These are phyloP conservation scores for Furcula furcula DNA, from an alignment of 2,888 invertebrate species.

Conservation along the genomic window DNA sequence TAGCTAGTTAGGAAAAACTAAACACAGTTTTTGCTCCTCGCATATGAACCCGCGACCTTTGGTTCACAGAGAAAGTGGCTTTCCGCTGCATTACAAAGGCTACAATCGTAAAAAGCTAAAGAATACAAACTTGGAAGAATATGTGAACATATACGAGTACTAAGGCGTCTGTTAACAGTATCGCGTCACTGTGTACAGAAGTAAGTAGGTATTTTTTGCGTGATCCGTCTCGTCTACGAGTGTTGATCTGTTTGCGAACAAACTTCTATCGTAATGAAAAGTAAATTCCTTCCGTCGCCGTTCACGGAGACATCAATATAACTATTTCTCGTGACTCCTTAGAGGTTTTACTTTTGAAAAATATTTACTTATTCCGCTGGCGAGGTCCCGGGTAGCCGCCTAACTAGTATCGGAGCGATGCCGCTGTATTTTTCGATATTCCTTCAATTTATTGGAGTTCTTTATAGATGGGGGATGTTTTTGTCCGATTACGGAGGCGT, in stretches of 20 bases:
- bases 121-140: too few species aligned
- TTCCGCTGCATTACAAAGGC: too few species aligned
- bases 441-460: slow-evolving; percentile 27
- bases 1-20: too few species aligned
- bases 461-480: slow-evolving; percentile 20
- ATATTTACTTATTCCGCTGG: slow-evolving; percentile 57
- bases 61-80: too few species aligned
- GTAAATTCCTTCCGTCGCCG: slow-evolving; percentile 58
- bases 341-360: slow-evolving; percentile 49
- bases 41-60: too few species aligned
- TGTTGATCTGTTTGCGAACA: slow-evolving; percentile 66
- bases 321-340: slow-evolving; percentile 56
- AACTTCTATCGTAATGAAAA: slow-evolving; percentile 74
- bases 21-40: too few species aligned
- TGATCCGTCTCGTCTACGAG: slow-evolving; percentile 31
- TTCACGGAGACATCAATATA: slow-evolving; percentile 65
- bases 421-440: slow-evolving; percentile 31
- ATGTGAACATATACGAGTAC: neutral
- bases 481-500: slow-evolving; percentile 13
- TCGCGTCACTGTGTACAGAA: slow-evolving; percentile 10
- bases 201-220: slow-evolving; percentile 24
- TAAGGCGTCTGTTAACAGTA: slow-evolving; percentile 20
- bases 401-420: slow-evolving; percentile 23
- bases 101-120: too few species aligned
- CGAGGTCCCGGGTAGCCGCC: slow-evolving; percentile 24